Base-by-base conservation (phyloP, 2,888 invertebrate species). In the Luperina testacea region DNA sequence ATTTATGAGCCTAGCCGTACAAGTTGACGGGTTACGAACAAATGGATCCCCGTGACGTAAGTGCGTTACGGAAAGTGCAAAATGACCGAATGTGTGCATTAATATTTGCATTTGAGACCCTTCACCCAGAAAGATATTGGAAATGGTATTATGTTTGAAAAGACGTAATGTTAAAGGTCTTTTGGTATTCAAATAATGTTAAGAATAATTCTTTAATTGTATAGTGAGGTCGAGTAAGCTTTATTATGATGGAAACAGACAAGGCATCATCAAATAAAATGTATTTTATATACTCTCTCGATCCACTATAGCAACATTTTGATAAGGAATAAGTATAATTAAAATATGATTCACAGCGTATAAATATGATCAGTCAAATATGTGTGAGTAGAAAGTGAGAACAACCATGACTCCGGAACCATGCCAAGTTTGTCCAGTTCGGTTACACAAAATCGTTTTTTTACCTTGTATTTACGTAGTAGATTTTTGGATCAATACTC, bases 11-110 rank as follows among this genome's bases (percentile, higher is more conserved):
- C 24, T 2, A 59, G 42, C 42, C n/a, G 15, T 32, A 51, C 32
- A 42, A 59, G 3, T 65, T 45, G 27, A 27, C 32, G 51, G 51
- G 38, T 82, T 68, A 86, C 72, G 67, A 59, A 75, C n/a, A 86
- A 65, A 82, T 77, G 74, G 64, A 80, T 65, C 67, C 75, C 83
- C 80, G 81, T 87, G 85, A 72, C 61, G 53, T 82, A 59, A 67
- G 86, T 88, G 86, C 85, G 57, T 80, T 72, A 80, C 79, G 24
- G 38, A 82, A 80, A 81, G 20, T 89, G 88, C 86, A 53, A 84
- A 20, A 83, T 88, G 88, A 72, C 61, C 32, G 7, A 48, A 79
- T 71, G 65, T 81, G 88, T 85, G 89, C 82, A 72, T 80, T 75
- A 79, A 81, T 27, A 15, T 17, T 85, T 84, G 77, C 78, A 71